Evolutionary conservation across 2,888 invertebrate genomes (phyloP).

Genomic region (Petrolisthes cinctipes): DNA sequence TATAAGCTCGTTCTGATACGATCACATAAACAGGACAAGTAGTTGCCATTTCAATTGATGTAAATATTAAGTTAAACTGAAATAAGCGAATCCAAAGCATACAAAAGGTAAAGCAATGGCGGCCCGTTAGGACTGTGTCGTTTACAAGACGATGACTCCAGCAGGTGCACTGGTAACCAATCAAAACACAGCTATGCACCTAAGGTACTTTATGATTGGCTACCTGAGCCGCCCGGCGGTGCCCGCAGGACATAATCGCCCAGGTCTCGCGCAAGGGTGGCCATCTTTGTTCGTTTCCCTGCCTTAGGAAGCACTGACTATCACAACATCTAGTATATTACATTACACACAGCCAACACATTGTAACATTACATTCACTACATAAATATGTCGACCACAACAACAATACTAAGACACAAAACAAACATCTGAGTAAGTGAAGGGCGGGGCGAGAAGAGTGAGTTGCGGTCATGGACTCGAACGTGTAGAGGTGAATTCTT

Average conservation of each 20-base stretch:
- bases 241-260: conserved; percentile 52
- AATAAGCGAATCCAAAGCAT: too few relatives aligned
- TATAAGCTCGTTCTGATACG: neutral
- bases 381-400: too few relatives aligned
- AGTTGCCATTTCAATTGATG: neutral
- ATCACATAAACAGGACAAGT: conserved; percentile 9
- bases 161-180: conserved; percentile 43
- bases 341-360: too few relatives aligned
- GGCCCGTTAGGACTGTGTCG: conserved; percentile 45
- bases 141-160: neutral
- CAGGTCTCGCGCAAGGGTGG: conserved; percentile 43
- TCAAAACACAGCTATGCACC: conserved; percentile 59
- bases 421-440: too few relatives aligned
- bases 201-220: conserved; percentile 57
- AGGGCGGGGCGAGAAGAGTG: too few relatives aligned
- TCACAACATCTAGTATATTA: too few relatives aligned
- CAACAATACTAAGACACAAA: too few relatives aligned
- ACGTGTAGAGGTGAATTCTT: conserved; percentile 48
- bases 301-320: neutral
- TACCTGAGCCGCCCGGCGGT: conserved; percentile 55
- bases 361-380: too few relatives aligned
- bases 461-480: conserved; percentile 27
- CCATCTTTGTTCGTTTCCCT: conserved; percentile 26
- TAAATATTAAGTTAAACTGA: too few relatives aligned
- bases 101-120: too few relatives aligned